Percentiles rank a stretch among this genome's conserved stretches.
These are phyloP conservation scores for Drosophila nr. fundita DNA, from an alignment of 2,888 invertebrate genomes.

Conservation along the genomic window DNA sequence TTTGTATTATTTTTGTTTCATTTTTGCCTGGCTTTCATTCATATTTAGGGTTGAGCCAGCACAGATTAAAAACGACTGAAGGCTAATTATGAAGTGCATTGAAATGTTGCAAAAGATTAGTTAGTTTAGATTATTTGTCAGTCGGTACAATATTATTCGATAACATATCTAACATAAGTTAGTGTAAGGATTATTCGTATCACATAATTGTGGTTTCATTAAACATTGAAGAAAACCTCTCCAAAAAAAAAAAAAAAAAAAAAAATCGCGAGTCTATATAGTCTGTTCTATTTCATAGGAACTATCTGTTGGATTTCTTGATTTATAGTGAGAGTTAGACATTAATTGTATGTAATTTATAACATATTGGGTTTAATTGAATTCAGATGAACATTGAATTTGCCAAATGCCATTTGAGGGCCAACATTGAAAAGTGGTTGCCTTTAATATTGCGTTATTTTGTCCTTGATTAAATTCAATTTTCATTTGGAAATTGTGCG, in stretches of 20 bases:
- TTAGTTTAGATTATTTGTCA: neutral
- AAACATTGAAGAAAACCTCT: neutral
- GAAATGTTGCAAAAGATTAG: neutral
- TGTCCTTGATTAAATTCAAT: slow-evolving; percentile 18
- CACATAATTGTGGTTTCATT: neutral
- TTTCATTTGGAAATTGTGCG: slow-evolving; percentile 9
- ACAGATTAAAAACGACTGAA: neutral
- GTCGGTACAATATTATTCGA: neutral
- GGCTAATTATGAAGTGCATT: slow-evolving; percentile 16
- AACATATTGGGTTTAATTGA: neutral
- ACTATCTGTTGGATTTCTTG: neutral
- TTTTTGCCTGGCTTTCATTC: neutral
- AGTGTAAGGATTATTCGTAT: neutral
- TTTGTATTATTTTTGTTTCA: neutral
- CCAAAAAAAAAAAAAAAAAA: too few species aligned
- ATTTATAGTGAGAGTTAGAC: neutral
- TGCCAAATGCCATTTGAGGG: too few species aligned
- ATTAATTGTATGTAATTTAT: neutral
- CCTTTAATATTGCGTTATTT: neutral
- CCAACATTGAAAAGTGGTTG: neutral
- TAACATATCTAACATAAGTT: neutral
- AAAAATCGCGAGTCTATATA: too few species aligned
- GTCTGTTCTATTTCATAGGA: neutral
- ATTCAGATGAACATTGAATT: neutral
- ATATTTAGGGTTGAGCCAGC: neutral